These are phyloP conservation scores for Puntigrus tetrazona DNA, from an alignment of 2,113 vertebrate genomes.

Conservation along the genomic window DNA sequence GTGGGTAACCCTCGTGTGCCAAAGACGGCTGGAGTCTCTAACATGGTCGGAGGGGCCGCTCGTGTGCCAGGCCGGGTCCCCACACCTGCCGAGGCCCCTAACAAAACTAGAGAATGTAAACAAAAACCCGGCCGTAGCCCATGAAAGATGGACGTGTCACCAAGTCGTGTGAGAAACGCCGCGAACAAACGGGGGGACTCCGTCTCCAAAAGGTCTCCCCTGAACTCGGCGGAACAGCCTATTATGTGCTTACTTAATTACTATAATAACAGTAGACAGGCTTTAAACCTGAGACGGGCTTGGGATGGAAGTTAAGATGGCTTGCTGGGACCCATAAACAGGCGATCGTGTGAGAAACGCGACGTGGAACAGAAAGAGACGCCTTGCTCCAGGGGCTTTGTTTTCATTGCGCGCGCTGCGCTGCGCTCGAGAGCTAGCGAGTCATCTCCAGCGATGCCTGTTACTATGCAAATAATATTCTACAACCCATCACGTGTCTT, in stretches of 20 bases:
- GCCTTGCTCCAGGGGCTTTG: slow-evolving; percentile 72
- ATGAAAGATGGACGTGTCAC: slow-evolving; percentile 95
- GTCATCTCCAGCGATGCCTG: slow-evolving; percentile 76
- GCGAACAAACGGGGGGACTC: slow-evolving; percentile 92
- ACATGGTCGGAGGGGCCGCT: slow-evolving; percentile 76
- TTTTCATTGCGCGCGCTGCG: slow-evolving; percentile 81
- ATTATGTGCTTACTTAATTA: slow-evolving; percentile 99
- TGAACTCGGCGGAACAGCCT: slow-evolving; percentile 99
- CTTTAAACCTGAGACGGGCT: slow-evolving; percentile 88
- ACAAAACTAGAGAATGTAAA: slow-evolving; percentile 89
- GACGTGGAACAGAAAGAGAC: slow-evolving; percentile 75
- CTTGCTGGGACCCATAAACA: slow-evolving; percentile 88
- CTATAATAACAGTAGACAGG: slow-evolving; percentile 98
- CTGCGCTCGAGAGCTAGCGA: slow-evolving; percentile 73
- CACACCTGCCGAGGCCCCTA: slow-evolving; percentile 94
- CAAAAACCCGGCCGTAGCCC: slow-evolving; percentile 91
- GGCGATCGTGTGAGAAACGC: slow-evolving; percentile 84
- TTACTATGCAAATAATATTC: slow-evolving; percentile 85
- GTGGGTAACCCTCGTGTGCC: slow-evolving; percentile 92
- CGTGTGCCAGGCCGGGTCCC: slow-evolving; percentile 92
- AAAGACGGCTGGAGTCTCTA: slow-evolving; percentile 85
- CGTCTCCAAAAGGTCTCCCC: slow-evolving; percentile 93
- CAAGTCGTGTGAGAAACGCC: slow-evolving; percentile 98
- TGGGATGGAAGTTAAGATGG: slow-evolving; percentile 77
- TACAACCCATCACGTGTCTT: slow-evolving; percentile 86